phyloP scores from a whole-genome alignment of 2,888 invertebrate species.

The Argyresthia goedartella region DNA sequence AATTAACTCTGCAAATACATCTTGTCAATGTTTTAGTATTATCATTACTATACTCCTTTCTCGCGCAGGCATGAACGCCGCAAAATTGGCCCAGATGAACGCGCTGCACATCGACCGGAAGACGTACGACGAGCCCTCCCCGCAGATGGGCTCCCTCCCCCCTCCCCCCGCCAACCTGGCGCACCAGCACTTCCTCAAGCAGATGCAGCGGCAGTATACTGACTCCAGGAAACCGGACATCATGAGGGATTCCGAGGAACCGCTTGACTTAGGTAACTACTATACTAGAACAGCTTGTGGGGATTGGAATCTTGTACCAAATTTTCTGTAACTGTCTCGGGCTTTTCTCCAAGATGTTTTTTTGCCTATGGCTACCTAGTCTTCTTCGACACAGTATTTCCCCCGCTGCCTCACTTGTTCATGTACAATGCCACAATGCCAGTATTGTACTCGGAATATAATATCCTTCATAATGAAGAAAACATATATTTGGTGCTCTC shows the following conservation, averaged over 20 bases:
- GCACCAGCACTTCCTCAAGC: conserved; percentile 74
- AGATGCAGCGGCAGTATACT: conserved; percentile 74
- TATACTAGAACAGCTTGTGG: too few species aligned
- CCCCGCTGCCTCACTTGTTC: too few species aligned
- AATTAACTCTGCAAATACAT: background rate
- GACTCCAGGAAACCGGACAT: conserved; percentile 70
- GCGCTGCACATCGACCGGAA: conserved; percentile 69
- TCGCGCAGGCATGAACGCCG: conserved; percentile 78
- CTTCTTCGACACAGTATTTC: too few species aligned
- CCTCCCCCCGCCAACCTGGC: conserved; percentile 61
- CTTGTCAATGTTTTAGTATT: background rate
- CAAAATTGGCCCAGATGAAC: conserved; percentile 83
- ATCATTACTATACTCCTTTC: background rate
- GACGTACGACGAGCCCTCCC: conserved; percentile 70
- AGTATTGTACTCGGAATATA: too few species aligned
- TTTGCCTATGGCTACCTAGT: too few species aligned
- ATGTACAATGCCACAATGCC: too few species aligned
- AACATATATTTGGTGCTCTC: too few species aligned
- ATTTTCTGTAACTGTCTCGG: too few species aligned
- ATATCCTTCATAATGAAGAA: too few species aligned
- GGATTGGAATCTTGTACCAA: too few species aligned
- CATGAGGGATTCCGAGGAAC: conserved; percentile 65
- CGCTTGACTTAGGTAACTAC: conserved; percentile 53
- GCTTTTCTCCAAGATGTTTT: too few species aligned
- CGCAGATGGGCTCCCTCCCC: conserved; percentile 66